Conservation (phyloP, 1,140 invertebrate genomes). For the Trypoxylus dichotomus region DNA sequence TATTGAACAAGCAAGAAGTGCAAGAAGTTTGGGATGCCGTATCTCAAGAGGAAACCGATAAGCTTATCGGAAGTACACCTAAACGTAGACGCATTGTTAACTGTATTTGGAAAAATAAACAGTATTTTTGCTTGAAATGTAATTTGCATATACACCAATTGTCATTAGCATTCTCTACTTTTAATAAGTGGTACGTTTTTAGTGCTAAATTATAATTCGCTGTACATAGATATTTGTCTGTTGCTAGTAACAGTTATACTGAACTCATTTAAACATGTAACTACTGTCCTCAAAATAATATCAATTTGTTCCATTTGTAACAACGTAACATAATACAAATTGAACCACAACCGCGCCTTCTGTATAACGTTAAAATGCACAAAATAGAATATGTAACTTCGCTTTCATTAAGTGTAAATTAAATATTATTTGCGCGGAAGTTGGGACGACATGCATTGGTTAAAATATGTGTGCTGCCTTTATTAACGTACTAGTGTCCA, state of each 20-base stretch:
- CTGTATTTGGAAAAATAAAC: no score
- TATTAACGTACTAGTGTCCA: not conserved
- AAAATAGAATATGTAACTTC: not conserved
- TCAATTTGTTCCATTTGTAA: not conserved
- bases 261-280: not conserved
- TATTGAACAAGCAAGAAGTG: no score
- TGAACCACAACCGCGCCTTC: not conserved
- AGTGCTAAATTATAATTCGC: no score
- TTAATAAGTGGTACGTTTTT: no score
- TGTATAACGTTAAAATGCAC: not conserved
- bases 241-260: not conserved
- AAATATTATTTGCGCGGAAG: slow-evolving; percentile 6
- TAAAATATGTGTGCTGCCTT: not conserved
- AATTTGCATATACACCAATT: no score
- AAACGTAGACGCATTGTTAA: no score
- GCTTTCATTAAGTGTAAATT: slow-evolving; percentile 3
- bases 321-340: not conserved
- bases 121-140: no score
- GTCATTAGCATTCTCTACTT: no score
- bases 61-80: no score
- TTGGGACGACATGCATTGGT: slow-evolving; percentile 1
- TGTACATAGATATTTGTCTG: no score
- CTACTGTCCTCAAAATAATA: not conserved
- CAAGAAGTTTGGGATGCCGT: no score
- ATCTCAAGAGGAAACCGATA: no score